Evolutionary conservation across 2,888 invertebrate genomes (phyloP).

Genomic region (Diachrysia chrysitis): DNA sequence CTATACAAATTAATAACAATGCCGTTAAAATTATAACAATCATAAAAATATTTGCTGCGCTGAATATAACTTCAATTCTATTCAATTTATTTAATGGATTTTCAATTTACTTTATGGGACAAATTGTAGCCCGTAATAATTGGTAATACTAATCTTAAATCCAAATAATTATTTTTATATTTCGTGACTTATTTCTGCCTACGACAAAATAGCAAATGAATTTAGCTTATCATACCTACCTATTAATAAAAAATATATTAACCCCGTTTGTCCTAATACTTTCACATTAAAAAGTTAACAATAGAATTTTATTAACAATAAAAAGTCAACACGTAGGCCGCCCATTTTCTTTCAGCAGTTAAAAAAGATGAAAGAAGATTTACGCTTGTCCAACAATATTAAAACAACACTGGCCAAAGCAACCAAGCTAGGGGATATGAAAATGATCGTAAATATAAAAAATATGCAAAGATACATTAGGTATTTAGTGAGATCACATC

Average conservation of each 20-base stretch:
- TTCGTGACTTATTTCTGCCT: too few species aligned
- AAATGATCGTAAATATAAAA: constrained; percentile 56
- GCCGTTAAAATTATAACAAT: too few species aligned
- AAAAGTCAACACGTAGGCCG: constrained; percentile 16
- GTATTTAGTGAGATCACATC: constrained; percentile 72
- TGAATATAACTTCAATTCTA: too few species aligned
- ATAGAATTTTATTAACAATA: constrained; percentile 27
- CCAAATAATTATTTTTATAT: too few species aligned
- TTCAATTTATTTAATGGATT: too few species aligned
- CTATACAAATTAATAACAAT: too few species aligned
- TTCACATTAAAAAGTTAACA: constrained; percentile 19
- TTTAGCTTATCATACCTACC: not conserved
- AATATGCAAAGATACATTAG: constrained; percentile 53
- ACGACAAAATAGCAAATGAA: not conserved
- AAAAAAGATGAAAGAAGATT: constrained; percentile 47
- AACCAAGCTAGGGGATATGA: constrained; percentile 37
- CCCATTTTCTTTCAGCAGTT: constrained; percentile 17
- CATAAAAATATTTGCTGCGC: too few species aligned
- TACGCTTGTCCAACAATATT: constrained; percentile 24
- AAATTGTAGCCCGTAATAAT: too few species aligned
- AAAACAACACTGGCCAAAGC: constrained; percentile 25
- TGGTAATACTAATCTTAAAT: too few species aligned
- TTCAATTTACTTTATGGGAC: too few species aligned
- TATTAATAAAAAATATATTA: not conserved
- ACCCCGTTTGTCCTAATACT: not conserved